Percentiles rank a stretch among this genome's conserved stretches.
These are phyloP conservation scores for Sapayoa aenigma DNA, from an alignment of 2,113 vertebrate genomes.

Conservation along the genomic window DNA sequence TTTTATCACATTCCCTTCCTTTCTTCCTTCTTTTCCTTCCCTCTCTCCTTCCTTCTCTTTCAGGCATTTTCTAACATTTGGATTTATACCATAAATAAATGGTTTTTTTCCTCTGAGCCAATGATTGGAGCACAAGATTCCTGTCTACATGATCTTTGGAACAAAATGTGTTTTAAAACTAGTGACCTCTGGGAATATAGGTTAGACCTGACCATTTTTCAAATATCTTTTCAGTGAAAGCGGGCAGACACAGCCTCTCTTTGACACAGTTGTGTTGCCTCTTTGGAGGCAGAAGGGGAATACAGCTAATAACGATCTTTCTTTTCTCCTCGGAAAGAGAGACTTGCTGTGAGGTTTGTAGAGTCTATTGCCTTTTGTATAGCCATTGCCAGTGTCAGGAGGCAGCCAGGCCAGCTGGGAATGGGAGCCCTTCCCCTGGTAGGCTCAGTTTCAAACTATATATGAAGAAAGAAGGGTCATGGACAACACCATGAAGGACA, in stretches of 20 bases:
- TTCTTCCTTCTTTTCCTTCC: not conserved
- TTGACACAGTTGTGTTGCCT: not conserved
- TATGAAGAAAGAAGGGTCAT: not conserved
- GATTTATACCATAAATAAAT: too few relatives aligned
- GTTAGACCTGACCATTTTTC: not conserved
- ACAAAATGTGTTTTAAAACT: not conserved
- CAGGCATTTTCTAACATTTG: not conserved
- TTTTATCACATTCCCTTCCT: not conserved
- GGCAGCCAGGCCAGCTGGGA: not conserved
- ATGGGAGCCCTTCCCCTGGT: not conserved
- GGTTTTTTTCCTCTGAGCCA: not conserved
- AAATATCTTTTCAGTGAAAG: not conserved
- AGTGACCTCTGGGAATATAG: not conserved
- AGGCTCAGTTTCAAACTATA: not conserved
- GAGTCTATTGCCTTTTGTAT: not conserved
- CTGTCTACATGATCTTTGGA: not conserved
- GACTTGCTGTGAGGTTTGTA: not conserved
- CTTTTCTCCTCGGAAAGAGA: not conserved
- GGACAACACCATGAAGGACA: not conserved
- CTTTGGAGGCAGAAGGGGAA: not conserved
- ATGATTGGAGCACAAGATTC: not conserved
- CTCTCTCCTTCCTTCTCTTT: not conserved
- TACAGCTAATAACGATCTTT: not conserved
- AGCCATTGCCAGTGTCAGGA: not conserved
- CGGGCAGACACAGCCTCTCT: rapidly evolving